phyloP scores from a whole-genome alignment of 2,888 invertebrate species.

The Megastigmus dorsalis region DNA sequence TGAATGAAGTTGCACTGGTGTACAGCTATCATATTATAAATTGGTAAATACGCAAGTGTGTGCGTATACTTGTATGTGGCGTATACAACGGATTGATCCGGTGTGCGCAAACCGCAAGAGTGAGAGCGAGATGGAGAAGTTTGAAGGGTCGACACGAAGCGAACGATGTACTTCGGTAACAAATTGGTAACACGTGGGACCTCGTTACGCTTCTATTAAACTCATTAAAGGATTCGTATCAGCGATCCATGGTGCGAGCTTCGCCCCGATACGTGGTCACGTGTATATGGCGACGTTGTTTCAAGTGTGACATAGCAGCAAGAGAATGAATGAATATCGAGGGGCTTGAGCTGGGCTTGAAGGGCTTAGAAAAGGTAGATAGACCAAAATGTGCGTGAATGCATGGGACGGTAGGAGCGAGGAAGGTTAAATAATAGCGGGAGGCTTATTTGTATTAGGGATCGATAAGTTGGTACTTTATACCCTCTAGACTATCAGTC shows the following conservation, averaged over 20 bases:
- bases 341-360: neutral
- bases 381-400: neutral
- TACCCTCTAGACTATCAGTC: neutral
- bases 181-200: neutral
- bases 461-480: slow-evolving; percentile 25
- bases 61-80: neutral
- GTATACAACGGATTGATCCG: neutral
- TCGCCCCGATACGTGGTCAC: neutral
- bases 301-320: too few species aligned
- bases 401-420: neutral
- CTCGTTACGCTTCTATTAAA: slow-evolving; percentile 32
- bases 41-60: too few species aligned
- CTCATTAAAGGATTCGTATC: slow-evolving; percentile 26
- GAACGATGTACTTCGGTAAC: slow-evolving; percentile 30
- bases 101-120: neutral
- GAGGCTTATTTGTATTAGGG: slow-evolving; percentile 5
- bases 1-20: slow-evolving; percentile 30
- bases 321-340: slow-evolving; percentile 12
- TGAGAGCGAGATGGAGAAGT: neutral
- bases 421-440: slow-evolving; percentile 17
- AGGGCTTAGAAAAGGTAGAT: slow-evolving; percentile 36
- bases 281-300: neutral
- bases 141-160: slow-evolving; percentile 30
- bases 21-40: too few species aligned
- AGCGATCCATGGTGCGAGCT: neutral